These are phyloP conservation scores for Criorhina ranunculi DNA, from an alignment of 2,888 invertebrate genomes.

Conservation along the genomic window DNA sequence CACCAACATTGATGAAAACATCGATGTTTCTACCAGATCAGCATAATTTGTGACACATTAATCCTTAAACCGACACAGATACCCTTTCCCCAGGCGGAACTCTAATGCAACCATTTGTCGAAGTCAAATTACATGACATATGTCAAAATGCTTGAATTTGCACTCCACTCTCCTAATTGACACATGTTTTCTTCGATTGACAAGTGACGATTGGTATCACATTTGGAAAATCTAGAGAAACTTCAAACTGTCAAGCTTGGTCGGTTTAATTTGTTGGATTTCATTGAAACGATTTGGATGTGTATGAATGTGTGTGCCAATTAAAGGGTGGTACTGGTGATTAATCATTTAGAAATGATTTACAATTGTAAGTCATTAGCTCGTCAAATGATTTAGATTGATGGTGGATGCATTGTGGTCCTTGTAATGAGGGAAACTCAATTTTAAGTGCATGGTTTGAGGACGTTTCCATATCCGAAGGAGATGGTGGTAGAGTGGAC, in stretches of 20 bases:
- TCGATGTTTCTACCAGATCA: too few relatives aligned
- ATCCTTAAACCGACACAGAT: too few relatives aligned
- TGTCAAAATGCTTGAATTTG: constrained; percentile 13
- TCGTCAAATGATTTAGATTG: too few relatives aligned
- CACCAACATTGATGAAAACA: too few relatives aligned
- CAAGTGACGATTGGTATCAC: background rate
- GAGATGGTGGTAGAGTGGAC: too few relatives aligned
- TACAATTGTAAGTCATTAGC: constrained; percentile 4
- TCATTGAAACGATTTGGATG: background rate
- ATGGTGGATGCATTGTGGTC: too few relatives aligned
- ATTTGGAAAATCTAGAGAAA: constrained; percentile 7
- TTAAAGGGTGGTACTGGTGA: constrained; percentile 5
- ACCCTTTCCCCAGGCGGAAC: too few relatives aligned
- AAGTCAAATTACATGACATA: constrained; percentile 19
- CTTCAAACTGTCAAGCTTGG: constrained; percentile 1
- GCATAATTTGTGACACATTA: too few relatives aligned
- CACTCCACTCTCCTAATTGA: constrained; percentile 17
- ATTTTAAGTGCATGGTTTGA: too few relatives aligned
- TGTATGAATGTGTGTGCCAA: constrained; percentile 3
- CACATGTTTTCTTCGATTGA: constrained; percentile 18
- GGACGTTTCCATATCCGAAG: too few relatives aligned
- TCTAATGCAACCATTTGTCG: background rate
- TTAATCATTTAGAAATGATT: constrained; percentile 29
- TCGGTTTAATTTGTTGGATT: background rate
- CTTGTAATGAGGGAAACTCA: too few relatives aligned